A percentile compares a stretch with the other conserved stretches of the same genome.
phyloP scores from a whole-genome alignment of 1,140 invertebrate genomes.

The Hetaerina americana region DNA sequence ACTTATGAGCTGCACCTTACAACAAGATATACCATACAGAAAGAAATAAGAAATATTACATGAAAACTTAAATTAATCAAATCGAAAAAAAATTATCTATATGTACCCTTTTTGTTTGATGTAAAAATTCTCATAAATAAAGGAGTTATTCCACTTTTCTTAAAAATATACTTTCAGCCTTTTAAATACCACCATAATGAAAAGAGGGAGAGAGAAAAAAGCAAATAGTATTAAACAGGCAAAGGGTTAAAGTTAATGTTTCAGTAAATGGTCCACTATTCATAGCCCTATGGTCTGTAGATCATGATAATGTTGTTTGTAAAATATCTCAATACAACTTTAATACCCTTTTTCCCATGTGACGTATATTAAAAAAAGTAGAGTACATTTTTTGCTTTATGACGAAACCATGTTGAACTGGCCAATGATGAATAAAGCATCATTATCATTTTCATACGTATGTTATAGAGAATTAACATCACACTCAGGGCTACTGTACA shows the following conservation, averaged over 20 bases:
- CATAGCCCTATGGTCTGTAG: too few species aligned
- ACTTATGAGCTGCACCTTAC: background rate
- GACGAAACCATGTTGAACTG: too few species aligned
- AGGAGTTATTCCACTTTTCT: background rate
- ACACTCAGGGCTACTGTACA: too few species aligned
- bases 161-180: background rate
- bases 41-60: background rate
- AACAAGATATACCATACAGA: background rate
- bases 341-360: too few species aligned
- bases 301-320: too few species aligned
- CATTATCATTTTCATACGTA: too few species aligned
- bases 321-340: too few species aligned
- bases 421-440: too few species aligned
- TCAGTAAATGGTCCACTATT: too few species aligned
- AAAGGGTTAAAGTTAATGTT: background rate
- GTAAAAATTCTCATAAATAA: background rate
- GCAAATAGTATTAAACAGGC: background rate
- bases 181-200: background rate
- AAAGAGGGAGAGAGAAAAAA: background rate
- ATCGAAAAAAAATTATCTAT: background rate
- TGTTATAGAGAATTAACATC: too few species aligned
- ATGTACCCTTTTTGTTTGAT: background rate
- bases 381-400: too few species aligned
- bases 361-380: too few species aligned
- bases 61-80: background rate